Evolutionary conservation across 2,113 vertebrate genomes (phyloP), one percentile per base, ranked within the genome.

Genomic region (Cyprinodon variegatus): DNA sequence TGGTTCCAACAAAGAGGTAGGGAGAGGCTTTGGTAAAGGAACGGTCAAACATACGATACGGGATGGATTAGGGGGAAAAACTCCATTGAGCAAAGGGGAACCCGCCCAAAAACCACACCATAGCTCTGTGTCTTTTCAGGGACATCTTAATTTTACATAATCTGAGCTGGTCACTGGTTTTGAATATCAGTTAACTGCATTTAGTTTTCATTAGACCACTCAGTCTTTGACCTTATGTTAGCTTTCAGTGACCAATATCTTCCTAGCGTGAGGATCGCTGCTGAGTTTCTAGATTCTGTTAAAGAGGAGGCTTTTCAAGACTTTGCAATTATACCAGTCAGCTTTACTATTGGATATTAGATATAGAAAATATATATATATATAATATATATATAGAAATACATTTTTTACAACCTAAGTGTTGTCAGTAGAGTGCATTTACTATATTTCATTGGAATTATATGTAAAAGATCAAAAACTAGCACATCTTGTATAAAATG

Each of bases 11-110:
- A 84, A 83, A 88, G 73, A 78, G 77, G 61, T 57, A 76, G 88
- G 85, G 89, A 84, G 86, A 61, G 79, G 84, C 72, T 67, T 65
- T 80, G 77, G 68, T 70, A 76, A 57, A 71, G 61, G 62, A 78
- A 78, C 60, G 82, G 81, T 79, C 83, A 83, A 86, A 77, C 78
- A 78, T 80, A 79, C 11, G 73, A 84, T 86, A 81, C n/a, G 68
- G 77, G 79, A 22, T 76, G 77, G 80, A 86, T 87, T 70, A 76
- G 61, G 60, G 74, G 36, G 70, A 53, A 82, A 11, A 69, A 86
- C 63, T 80, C 72, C 6, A 5, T 85, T 72, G 41, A 63, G 72
- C 65, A 40, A 60, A 68, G 82, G 78, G 71, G 83, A 77, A 76
- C 45, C 50, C 60, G 60, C 70, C 65, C 83, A 73, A 88, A 20